Evolutionary conservation across 1,140 invertebrate species (phyloP).

Genomic region (Thalassaphorura encarpata): DNA sequence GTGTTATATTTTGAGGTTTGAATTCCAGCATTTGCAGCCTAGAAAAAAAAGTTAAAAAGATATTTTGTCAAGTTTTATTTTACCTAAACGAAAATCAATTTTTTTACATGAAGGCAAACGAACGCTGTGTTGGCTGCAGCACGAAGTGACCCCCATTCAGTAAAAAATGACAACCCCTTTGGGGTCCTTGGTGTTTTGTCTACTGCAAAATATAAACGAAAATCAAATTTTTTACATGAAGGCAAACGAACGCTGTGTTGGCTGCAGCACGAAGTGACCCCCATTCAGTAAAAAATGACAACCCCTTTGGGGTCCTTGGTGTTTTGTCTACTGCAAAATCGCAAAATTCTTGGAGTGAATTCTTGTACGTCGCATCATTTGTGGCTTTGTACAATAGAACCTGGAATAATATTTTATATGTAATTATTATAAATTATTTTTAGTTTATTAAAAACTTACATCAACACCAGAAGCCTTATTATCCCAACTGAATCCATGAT

Average conservation of each 20-base stretch:
- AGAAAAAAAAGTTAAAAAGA: not conserved
- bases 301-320: conserved; percentile 33
- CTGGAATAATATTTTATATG: conserved; percentile 7
- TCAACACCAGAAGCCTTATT: conserved; percentile 50
- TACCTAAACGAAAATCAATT: not conserved
- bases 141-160: conserved; percentile 47
- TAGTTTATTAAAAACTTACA: conserved; percentile 35
- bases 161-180: conserved; percentile 47
- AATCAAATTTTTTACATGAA: conserved; percentile 7
- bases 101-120: conserved; percentile 43
- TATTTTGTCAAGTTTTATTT: too few species aligned
- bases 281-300: conserved; percentile 35
- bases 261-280: conserved; percentile 34
- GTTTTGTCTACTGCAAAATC: conserved; percentile 23
- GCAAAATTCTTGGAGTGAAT: conserved; percentile 32
- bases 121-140: conserved; percentile 50
- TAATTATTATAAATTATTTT: not conserved
- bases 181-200: conserved; percentile 42
- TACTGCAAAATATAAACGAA: not conserved
- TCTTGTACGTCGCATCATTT: conserved; percentile 22
- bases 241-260: conserved; percentile 35
- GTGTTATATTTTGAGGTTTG: conserved; percentile 29
- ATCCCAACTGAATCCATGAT: conserved; percentile 49
- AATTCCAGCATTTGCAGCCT: conserved; percentile 22
- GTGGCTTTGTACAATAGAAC: conserved; percentile 25